These are phyloP conservation scores for Hydrotaea diabolus DNA, from an alignment of 2,888 invertebrate species.

Conservation along the genomic window DNA sequence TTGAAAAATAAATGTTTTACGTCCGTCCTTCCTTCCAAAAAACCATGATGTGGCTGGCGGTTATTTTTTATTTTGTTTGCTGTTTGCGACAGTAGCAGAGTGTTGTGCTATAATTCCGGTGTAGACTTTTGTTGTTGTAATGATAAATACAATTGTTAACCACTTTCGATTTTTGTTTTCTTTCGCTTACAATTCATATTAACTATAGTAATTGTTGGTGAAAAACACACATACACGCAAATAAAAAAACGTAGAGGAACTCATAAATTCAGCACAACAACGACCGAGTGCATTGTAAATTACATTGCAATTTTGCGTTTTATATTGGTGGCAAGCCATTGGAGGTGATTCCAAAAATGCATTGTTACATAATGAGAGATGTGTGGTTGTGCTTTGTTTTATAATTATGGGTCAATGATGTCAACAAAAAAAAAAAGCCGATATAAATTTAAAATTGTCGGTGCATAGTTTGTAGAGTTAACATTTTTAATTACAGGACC, in stretches of 20 bases:
- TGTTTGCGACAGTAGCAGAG: not conserved
- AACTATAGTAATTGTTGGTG: constrained; percentile 27
- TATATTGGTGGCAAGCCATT: constrained; percentile 10
- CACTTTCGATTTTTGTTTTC: constrained; percentile 56
- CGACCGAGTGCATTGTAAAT: constrained; percentile 30
- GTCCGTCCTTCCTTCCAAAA: not conserved
- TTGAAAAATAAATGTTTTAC: no score
- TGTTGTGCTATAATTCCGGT: constrained; percentile 25
- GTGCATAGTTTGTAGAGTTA: no score
- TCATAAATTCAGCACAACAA: constrained; percentile 24
- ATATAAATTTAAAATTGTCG: no score
- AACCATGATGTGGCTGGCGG: not conserved
- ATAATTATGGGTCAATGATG: constrained; percentile 59
- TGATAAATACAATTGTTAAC: constrained; percentile 38
- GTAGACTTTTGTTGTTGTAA: constrained; percentile 26
- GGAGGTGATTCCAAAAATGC: constrained; percentile 53
- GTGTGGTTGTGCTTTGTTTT: constrained; percentile 34
- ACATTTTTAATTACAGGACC: no score
- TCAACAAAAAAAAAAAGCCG: constrained; percentile 51
- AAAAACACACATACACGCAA: constrained; percentile 30
- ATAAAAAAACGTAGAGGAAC: constrained; percentile 34
- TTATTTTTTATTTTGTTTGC: not conserved
- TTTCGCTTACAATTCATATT: constrained; percentile 4
- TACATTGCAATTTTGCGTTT: constrained; percentile 47
- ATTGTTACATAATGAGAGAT: constrained; percentile 46